phyloP scores from a whole-genome alignment of 2,113 vertebrate species.

The Mustela lutreola region DNA sequence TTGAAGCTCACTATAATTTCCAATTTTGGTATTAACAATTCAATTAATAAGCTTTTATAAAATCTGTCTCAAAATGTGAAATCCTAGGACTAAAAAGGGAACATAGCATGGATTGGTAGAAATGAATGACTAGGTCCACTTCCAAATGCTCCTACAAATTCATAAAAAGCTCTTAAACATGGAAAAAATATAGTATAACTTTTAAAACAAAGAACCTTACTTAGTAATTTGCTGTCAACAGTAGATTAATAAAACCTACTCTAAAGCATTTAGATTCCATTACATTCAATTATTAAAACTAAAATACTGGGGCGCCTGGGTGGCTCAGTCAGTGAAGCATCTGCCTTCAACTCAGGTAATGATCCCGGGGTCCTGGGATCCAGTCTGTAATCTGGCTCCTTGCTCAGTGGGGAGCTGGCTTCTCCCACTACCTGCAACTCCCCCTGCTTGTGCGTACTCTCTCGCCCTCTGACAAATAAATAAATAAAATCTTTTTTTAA shows the following conservation, averaged over 20 bases:
- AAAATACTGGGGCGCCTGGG: background rate
- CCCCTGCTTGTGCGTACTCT: too few species aligned
- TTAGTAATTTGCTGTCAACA: slow-evolving; percentile 8
- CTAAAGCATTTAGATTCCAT: background rate
- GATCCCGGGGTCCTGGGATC: too few species aligned
- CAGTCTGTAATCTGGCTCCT: too few species aligned
- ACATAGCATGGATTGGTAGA: background rate
- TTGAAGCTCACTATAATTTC: slow-evolving; percentile 3
- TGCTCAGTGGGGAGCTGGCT: too few species aligned
- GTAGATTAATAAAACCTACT: slow-evolving; percentile 20
- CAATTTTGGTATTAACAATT: slow-evolving; percentile 34
- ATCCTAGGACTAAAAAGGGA: background rate
- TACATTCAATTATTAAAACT: slow-evolving; percentile 37
- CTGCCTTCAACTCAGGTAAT: too few species aligned
- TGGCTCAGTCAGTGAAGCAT: too few species aligned
- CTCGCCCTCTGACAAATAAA: too few species aligned
- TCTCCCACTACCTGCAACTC: too few species aligned
- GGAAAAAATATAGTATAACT: background rate
- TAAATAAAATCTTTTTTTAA: too few species aligned
- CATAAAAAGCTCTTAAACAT: slow-evolving; percentile 19
- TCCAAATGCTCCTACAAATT: slow-evolving; percentile 39
- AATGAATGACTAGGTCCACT: background rate
- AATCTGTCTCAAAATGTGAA: slow-evolving; percentile 15
- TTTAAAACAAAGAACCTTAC: slow-evolving; percentile 13
- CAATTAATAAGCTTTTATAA: slow-evolving; percentile 35